Evolutionary conservation across 1,140 invertebrate genomes (phyloP), one percentile per base, ranked within the genome.

Genomic region (Armadillidium nasatum): DNA sequence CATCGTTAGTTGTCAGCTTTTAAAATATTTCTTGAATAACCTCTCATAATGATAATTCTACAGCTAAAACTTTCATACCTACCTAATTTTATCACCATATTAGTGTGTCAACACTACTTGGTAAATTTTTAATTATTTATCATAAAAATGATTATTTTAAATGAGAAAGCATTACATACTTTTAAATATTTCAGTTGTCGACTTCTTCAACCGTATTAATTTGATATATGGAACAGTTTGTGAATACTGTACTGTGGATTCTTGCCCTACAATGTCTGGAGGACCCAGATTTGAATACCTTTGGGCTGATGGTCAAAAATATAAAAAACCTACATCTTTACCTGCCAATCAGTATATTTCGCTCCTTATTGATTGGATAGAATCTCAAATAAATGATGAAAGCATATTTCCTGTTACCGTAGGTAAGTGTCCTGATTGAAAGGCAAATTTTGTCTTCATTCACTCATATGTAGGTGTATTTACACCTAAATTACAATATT

Each of bases 151-250:
- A 33, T 33, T 33, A 33, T 33, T 33, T 33, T 33, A 33, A 6
- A 33, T 33, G 33, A 33, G 33, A 33, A 33, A 6, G 33, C 33
- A 33, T 33, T n/a, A n/a, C n/a, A n/a, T n/a, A n/a, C n/a, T n/a
- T 60, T 79, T 73, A 74, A 2, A 66, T 75, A 83, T 84, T 85
- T 79, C 85, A 96, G 94, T 96, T 82, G 95, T 97, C 6, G 95
- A 97, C 83, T 97, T 97, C 84, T 97, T 97, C 85, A 97, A 97
- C 85, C 89, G 95, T 82, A 95, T 97, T 81, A 97, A 97, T 86
- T 85, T 97, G 13, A 93, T 97, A 82, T 94, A 94, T 85, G 95
- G 95, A 10, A 95, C 94, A 13, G 90, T 97, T 44, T 91, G 89
- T 71, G 95, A 96, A 83, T 92, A 90, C 84, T 97, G 95, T 83